Evolutionary conservation across 2,113 vertebrate genomes (phyloP), one percentile per base, ranked within the genome.

Genomic region (Bujurquina vittata): DNA sequence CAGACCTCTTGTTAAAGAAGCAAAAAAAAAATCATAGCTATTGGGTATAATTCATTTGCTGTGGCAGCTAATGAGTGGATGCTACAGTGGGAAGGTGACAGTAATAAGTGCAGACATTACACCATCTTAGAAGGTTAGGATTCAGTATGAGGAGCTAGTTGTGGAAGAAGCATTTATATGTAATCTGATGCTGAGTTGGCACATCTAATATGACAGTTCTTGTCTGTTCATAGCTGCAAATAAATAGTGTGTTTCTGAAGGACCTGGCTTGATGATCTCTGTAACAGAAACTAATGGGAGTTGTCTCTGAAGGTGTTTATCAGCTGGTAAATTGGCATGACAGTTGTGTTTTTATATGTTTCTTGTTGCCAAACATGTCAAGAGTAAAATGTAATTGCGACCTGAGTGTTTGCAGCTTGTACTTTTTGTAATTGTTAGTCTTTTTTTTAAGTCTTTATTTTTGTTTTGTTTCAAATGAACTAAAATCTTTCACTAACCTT

Each of bases 31-130:
- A 33, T n/a, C 81, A 69, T 86, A 56, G 85, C 91, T 89, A 83
- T 84, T 91, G 92, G 92, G 61, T 80, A 76, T 92, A 91, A 92
- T 92, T 93, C 80, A 73, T 89, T 75, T 75, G 80, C 91, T 35
- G 79, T 33, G 75, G 86, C 85, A 65, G 88, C 91, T 92, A 93
- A 94, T 93, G 91, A 93, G 87, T 74, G 74, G 88, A 90, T 87
- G 84, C 87, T 88, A 62, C 80, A 79, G 81, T 85, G 85, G 73
- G 86, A 85, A 81, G 89, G 81, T 88, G 86, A 90, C 49, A 67
- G 75, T 90, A 91, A 93, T 89, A 89, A 88, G 85, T 56, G 7
- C 63, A 86, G 88, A 69, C 87, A 82, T 87, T 87, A 83, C 80
- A 82, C 59, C 84, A 17, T 80, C 84, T 80, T 78, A 84, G 81